Percentiles rank a stretch among this genome's conserved stretches.
phyloP scores from a whole-genome alignment of 2,113 vertebrate species.

The Geococcyx californianus region DNA sequence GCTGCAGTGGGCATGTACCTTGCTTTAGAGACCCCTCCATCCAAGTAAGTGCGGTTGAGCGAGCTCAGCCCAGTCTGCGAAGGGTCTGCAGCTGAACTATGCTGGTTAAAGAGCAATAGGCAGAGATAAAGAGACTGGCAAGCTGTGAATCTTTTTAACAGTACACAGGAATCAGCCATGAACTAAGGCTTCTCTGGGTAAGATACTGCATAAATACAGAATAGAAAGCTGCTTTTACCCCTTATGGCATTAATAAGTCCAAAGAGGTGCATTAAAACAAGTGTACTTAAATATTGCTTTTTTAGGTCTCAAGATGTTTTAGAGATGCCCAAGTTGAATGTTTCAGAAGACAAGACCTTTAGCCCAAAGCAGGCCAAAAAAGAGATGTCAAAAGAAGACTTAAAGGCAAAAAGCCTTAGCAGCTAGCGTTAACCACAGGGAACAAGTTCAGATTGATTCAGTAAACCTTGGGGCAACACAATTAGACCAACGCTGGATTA shows the following conservation, averaged over 20 bases:
- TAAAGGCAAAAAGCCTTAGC: background rate
- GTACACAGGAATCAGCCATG: background rate
- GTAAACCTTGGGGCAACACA: background rate
- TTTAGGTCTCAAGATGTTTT: background rate
- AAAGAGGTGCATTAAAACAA: background rate
- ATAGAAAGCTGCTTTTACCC: background rate
- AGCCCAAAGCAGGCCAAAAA: background rate
- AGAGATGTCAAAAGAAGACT: background rate
- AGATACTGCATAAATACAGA: background rate
- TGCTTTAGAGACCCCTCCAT: background rate
- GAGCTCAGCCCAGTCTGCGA: background rate
- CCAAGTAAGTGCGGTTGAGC: background rate
- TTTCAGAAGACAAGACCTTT: background rate
- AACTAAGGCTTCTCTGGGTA: background rate
- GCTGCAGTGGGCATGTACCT: background rate
- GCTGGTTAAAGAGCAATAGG: background rate
- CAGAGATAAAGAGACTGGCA: background rate
- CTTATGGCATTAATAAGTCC: background rate
- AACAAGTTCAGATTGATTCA: background rate
- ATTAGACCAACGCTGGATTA: background rate
- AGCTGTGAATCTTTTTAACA: background rate
- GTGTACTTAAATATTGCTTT: background rate
- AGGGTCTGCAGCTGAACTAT: background rate
- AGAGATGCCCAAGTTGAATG: background rate
- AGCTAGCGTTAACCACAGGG: background rate